These are phyloP conservation scores for Tenthredo mesomela DNA, from an alignment of 2,888 invertebrate genomes.

Conservation along the genomic window DNA sequence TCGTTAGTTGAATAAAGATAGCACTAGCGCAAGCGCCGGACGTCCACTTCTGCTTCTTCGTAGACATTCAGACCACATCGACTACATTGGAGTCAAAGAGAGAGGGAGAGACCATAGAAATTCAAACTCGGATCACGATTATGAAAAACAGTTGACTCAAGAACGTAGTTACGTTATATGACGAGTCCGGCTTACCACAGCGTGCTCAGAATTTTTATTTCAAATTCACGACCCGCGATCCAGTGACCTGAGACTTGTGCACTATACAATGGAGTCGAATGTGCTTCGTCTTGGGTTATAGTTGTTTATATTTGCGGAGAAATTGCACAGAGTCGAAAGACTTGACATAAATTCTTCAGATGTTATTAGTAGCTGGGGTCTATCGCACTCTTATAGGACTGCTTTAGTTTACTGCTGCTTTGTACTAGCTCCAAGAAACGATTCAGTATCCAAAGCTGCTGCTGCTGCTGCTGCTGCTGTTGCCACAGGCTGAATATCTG, in stretches of 20 bases:
- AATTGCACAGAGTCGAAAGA: background rate
- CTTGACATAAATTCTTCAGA: background rate
- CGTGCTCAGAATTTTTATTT: conserved; percentile 32
- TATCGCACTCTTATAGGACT: background rate
- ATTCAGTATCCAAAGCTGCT: background rate
- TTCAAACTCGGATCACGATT: conserved; percentile 31
- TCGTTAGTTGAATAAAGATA: background rate
- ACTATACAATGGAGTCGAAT: conserved; percentile 2
- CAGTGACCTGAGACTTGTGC: conserved; percentile 15
- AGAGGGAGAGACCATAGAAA: background rate
- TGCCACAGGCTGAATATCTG: conserved; percentile 10
- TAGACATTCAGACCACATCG: background rate
- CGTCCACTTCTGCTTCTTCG: background rate
- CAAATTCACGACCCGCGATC: conserved; percentile 27
- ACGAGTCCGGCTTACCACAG: conserved; percentile 25
- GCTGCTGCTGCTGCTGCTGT: background rate
- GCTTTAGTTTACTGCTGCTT: conserved; percentile 9
- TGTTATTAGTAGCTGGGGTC: background rate
- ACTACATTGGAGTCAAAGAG: background rate
- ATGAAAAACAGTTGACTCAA: conserved; percentile 40
- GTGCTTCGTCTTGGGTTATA: background rate
- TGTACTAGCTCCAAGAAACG: conserved; percentile 6
- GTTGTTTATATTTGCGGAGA: background rate
- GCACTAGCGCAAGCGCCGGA: background rate
- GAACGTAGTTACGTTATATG: conserved; percentile 8